Base-by-base conservation (phyloP, 2,888 invertebrate species). In the Chrysomela aeneicollis region DNA sequence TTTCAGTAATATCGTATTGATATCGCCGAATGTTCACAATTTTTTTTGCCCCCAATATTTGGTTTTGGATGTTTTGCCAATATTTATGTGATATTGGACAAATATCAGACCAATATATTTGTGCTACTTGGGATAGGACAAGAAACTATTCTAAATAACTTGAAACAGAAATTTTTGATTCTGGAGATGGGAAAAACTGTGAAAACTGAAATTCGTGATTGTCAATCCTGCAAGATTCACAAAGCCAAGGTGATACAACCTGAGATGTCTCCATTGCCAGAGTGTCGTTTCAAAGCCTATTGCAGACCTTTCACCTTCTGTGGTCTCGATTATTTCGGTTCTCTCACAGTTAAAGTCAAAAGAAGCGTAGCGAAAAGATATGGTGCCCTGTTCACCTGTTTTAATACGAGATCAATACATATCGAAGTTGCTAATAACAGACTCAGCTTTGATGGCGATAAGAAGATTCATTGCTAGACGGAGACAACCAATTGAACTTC, bases 141-240 rank as follows among this genome's bases (percentile, higher is more conserved):
- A 47, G 47, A 47, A 47, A 47, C 47, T 19, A 17, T 18, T 6
- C 4, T 47, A 10, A 17, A 47, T 47, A 47, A 47, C 10, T 19
- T 47, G 47, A 47, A 47, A 17, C 47, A 47, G 15, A 47, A 17
- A 47, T 47, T 15, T 47, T 47, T 10, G 47, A 47, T 18, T 42
- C 2, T 17, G 3, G 17, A 3, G 10, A 42, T 47, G 47, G 8
- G 18, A 15, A 4, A 18, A 8, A 9, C 9, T 10, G 10, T 35
- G 10, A 35, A 10, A 47, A 47, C 8, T 47, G 10, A 8, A 1
- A 47, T 47, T 2, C 47, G 10, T 47, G 10, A 9, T 8, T 47
- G 47, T 47, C 47, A 17, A 15, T 47, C 1, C 47, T 47, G 47
- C 19, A 47, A 47, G 15, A 35, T 47, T 8, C 3, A 9, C 2